phyloP scores from a whole-genome alignment of 2,888 invertebrate genomes.

The Xestia rhomboidea region DNA sequence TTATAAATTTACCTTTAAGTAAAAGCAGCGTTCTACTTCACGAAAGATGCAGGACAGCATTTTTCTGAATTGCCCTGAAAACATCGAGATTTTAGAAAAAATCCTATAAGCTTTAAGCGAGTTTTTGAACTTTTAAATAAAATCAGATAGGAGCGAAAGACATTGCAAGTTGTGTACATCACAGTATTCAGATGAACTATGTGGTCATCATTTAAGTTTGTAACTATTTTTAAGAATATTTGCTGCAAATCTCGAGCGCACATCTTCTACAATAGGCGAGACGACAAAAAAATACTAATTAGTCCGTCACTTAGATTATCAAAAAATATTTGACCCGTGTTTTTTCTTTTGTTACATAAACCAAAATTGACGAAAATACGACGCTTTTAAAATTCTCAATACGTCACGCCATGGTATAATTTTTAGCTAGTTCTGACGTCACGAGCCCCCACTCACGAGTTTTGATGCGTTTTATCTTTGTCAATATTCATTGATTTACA shows the following conservation, averaged over 20 bases:
- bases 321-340: too few relatives aligned
- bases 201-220: slow-evolving; percentile 26
- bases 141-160: slow-evolving; percentile 91
- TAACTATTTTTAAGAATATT: neutral
- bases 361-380: too few relatives aligned
- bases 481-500: too few relatives aligned
- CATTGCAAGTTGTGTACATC: slow-evolving; percentile 69
- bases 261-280: too few relatives aligned
- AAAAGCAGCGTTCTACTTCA: neutral
- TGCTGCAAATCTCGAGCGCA: neutral
- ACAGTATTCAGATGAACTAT: slow-evolving; percentile 38
- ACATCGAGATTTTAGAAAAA: neutral
- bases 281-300: too few relatives aligned
- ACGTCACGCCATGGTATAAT: too few relatives aligned
- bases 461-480: too few relatives aligned
- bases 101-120: neutral
- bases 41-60: neutral
- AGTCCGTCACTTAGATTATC: too few relatives aligned
- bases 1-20: slow-evolving; percentile 5
- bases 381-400: too few relatives aligned
- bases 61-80: slow-evolving; percentile 13
- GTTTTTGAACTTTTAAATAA: neutral
- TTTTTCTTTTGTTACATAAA: too few relatives aligned
- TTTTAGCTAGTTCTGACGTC: too few relatives aligned
- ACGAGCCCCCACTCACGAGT: too few relatives aligned